Evolutionary conservation across 2,797 vertebrate species (phyloP), one percentile per base, ranked within the genome.

Genomic region (Carduelis carduelis): DNA sequence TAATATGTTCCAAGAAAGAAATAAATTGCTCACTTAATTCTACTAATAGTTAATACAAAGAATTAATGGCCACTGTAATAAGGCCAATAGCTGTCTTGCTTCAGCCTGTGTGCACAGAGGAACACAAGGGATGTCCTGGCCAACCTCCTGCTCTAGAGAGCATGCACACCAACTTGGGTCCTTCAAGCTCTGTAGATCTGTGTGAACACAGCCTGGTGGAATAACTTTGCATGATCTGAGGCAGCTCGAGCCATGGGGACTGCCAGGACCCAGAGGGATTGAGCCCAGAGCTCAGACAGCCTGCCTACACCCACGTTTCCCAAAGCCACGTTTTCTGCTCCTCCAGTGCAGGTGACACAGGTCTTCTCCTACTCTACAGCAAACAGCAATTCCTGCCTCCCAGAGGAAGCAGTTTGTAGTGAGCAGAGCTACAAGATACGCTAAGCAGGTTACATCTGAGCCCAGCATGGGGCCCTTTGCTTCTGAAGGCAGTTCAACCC

Each of bases 271-370:
- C 41, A 9, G 0, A 30, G 11, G 26, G 23, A 80, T 34, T 0
- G 4, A n/a, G 32, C 6, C 14, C 24, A 43, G 56, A 83, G 56
- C 35, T 6, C 26, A 87, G 39, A 52, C 53, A 87, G 6, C 24
- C 17, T 5, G 3, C 28, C 53, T 49, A 28, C 0, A 3, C 13
- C 56, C 64, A n/a, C 0, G 0, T 21, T 60, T 16, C 44, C 53
- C 60, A 15, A 37, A 87, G 57, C 1, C 0, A 0, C 12, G 10
- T 28, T 60, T 83, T 52, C 55, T 94, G 39, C 47, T 28, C 46
- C 52, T 39, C 6, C 34, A 37, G 70, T 16, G 56, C 47, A 66
- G 39, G 22, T 82, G 52, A 46, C 55, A 28, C 46, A 41, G 44
- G 37, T 47, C 34, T 43, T 70, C 56, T 26, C 30, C 34, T 34